Conservation (phyloP, 92 coral and sea anemone genomes). For the Paragorgia papillata region DNA sequence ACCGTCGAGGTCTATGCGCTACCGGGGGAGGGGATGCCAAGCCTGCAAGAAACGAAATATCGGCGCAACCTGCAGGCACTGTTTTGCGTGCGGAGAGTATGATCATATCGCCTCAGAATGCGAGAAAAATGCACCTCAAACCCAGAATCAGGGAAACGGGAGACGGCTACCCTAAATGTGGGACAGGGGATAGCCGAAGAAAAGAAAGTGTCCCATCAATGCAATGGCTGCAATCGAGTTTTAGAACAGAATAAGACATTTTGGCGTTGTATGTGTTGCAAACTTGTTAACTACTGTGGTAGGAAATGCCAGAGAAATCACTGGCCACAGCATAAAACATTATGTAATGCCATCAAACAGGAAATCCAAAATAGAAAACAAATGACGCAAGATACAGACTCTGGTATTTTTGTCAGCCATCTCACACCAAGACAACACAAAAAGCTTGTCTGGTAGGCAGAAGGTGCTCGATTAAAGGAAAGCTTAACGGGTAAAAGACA, state of each 20-base stretch:
- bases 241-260: too few relatives aligned
- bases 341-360: constrained; percentile 50
- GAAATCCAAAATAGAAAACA: neutral
- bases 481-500: constrained; percentile 38
- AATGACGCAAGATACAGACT: neutral
- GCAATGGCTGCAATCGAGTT: constrained; percentile 6
- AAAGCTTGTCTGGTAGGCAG: constrained; percentile 54
- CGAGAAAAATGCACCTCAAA: constrained; percentile 26
- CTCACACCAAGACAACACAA: constrained; percentile 51
- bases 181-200: constrained; percentile 39
- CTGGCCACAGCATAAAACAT: constrained; percentile 47
- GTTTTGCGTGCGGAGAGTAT: constrained; percentile 38
- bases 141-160: constrained; percentile 47
- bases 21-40: constrained; percentile 34
- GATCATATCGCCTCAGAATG: constrained; percentile 24
- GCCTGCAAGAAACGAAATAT: constrained; percentile 31
- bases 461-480: constrained; percentile 54
- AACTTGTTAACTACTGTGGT: constrained; percentile 38
- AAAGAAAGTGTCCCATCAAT: constrained; percentile 46
- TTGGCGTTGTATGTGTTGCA: neutral
- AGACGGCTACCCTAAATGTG: constrained; percentile 29
- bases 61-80: constrained; percentile 39
- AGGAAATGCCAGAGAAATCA: constrained; percentile 52
- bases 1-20: neutral
- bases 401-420: constrained; percentile 17